These are phyloP conservation scores for Pandemis heparana DNA, from an alignment of 2,888 invertebrate genomes.

Conservation along the genomic window DNA sequence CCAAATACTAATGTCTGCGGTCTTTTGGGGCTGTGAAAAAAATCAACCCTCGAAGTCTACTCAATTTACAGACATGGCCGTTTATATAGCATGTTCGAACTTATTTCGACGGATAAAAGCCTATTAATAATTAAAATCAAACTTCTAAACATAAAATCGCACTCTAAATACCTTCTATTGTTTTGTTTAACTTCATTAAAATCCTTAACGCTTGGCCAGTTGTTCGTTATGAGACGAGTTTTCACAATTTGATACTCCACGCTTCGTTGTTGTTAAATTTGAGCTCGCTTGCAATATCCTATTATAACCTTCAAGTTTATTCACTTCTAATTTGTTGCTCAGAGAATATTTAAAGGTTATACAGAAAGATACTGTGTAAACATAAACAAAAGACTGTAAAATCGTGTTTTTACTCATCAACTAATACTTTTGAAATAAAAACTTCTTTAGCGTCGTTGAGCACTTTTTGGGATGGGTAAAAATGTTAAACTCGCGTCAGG, in stretches of 20 bases:
- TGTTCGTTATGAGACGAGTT: conserved; percentile 3
- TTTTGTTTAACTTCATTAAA: background rate
- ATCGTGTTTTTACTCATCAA: too few relatives aligned
- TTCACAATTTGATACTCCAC: background rate
- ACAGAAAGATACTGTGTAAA: background rate
- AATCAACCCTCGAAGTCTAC: too few relatives aligned
- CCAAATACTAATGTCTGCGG: too few relatives aligned
- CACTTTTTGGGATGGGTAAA: too few relatives aligned
- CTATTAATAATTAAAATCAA: background rate
- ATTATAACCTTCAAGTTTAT: conserved; percentile 12
- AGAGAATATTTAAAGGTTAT: background rate
- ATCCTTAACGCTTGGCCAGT: conserved; percentile 5
- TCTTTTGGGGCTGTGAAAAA: too few relatives aligned
- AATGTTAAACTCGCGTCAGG: too few relatives aligned
- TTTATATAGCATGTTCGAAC: too few relatives aligned
- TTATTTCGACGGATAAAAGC: too few relatives aligned
- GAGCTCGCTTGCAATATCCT: conserved; percentile 7
- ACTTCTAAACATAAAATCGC: background rate
- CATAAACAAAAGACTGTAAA: background rate
- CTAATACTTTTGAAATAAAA: too few relatives aligned
- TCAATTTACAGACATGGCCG: too few relatives aligned
- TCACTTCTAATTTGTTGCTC: background rate
- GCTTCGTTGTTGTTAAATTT: background rate
- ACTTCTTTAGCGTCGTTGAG: too few relatives aligned
- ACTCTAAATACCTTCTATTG: background rate